Evolutionary conservation across 2,113 vertebrate genomes (phyloP).

Genomic region (Equus przewalskii): DNA sequence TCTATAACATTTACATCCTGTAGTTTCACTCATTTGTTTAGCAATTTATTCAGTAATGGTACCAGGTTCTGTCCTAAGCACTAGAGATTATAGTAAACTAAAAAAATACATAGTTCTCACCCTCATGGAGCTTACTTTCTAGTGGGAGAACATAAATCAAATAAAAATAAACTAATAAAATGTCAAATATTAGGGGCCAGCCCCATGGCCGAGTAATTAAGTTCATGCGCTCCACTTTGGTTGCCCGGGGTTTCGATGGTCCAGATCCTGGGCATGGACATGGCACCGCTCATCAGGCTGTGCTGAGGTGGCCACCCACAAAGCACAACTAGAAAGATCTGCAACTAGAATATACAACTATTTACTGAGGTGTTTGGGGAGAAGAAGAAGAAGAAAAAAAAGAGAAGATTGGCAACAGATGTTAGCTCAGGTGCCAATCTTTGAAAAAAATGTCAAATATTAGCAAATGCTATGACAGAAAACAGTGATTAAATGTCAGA

Average conservation of each 20-base stretch:
- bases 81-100: neutral
- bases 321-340: no score
- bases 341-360: no score
- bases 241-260: no score
- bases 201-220: no score
- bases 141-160: neutral
- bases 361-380: no score
- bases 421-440: no score
- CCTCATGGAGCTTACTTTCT: neutral
- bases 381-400: no score
- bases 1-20: neutral
- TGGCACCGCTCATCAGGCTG: no score
- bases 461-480: neutral
- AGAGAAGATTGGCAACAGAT: no score
- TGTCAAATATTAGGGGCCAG: neutral
- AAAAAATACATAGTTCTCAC: neutral
- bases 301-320: no score
- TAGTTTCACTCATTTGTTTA: slow-evolving; percentile 4
- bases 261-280: no score
- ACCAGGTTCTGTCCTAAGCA: neutral
- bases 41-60: neutral
- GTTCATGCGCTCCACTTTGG: no score
- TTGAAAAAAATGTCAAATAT: slow-evolving; percentile 7
- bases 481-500: neutral
- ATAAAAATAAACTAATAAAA: slow-evolving; percentile 11